phyloP scores from a whole-genome alignment of 2,888 invertebrate species.

The Tetropium fuscum region DNA sequence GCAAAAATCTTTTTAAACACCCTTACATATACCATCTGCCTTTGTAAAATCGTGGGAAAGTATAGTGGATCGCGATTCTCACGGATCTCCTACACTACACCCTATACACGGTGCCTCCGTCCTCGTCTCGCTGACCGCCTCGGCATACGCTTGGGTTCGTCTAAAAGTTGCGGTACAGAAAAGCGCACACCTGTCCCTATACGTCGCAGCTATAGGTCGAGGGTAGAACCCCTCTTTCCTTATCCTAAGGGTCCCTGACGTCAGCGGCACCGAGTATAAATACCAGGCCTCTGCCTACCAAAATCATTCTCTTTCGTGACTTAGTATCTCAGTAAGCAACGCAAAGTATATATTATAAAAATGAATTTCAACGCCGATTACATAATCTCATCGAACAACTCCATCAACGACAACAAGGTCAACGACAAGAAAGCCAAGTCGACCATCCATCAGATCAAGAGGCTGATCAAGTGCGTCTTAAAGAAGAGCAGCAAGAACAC shows the following conservation, averaged over 20 bases:
- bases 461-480: constrained; percentile 65
- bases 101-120: constrained; percentile 44
- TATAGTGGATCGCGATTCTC: constrained; percentile 74
- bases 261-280: constrained; percentile 68
- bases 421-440: constrained; percentile 72
- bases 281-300: constrained; percentile 66
- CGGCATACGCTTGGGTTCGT: constrained; percentile 35
- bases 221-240: constrained; percentile 62
- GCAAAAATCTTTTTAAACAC: constrained; percentile 57
- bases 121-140: constrained; percentile 51
- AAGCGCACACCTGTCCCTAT: constrained; percentile 68
- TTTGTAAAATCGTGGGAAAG: constrained; percentile 72
- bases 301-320: constrained; percentile 74
- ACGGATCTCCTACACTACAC: constrained; percentile 66
- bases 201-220: constrained; percentile 64
- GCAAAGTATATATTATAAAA: too few relatives aligned
- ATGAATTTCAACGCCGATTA: constrained; percentile 74
- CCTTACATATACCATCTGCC: constrained; percentile 66
- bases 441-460: constrained; percentile 75
- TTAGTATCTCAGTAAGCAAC: too few relatives aligned
- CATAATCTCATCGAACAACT: constrained; percentile 77
- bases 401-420: constrained; percentile 79
- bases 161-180: constrained; percentile 61
- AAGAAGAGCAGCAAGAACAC: constrained; percentile 66
- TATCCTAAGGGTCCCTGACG: constrained; percentile 65